A percentile compares a stretch with the other conserved stretches of the same genome.
These are phyloP conservation scores for Apodemus speciosus DNA, from an alignment of 2,113 vertebrate species.

Conservation along the genomic window DNA sequence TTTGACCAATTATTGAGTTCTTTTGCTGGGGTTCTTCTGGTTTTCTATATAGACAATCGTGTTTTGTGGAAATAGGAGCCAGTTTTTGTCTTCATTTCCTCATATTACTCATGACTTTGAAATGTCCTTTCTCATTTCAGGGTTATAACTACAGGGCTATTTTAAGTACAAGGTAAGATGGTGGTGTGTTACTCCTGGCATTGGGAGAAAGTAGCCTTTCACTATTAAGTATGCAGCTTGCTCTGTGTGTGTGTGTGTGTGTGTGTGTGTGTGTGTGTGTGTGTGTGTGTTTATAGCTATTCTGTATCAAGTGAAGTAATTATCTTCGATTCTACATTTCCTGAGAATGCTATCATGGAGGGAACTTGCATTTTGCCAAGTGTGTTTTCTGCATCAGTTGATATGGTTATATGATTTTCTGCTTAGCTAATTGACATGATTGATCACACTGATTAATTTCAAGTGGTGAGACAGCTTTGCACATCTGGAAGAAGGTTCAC, in stretches of 20 bases:
- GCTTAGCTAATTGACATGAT: neutral
- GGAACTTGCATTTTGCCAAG: neutral
- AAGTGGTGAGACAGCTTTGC: neutral
- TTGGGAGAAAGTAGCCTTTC: neutral
- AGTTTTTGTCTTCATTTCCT: neutral
- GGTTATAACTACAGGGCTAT: neutral
- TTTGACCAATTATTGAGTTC: neutral
- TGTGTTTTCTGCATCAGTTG: neutral
- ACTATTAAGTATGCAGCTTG: neutral
- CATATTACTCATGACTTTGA: neutral
- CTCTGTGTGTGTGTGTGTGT: too few relatives aligned
- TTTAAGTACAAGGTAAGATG: neutral
- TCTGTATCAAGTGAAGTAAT: neutral
- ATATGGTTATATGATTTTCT: slow-evolving; percentile 13
- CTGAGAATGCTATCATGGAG: neutral
- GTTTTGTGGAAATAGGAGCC: neutral
- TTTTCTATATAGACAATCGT: neutral
- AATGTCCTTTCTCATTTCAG: neutral
- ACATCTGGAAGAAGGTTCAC: neutral
- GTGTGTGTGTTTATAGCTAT: neutral
- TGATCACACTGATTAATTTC: neutral
- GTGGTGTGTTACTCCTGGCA: neutral
- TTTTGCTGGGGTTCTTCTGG: neutral
- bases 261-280: too few relatives aligned
- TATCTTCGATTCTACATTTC: neutral